Evolutionary conservation across 2,888 invertebrate species (phyloP).

Genomic region (Pyrrhopygopsis socrates): DNA sequence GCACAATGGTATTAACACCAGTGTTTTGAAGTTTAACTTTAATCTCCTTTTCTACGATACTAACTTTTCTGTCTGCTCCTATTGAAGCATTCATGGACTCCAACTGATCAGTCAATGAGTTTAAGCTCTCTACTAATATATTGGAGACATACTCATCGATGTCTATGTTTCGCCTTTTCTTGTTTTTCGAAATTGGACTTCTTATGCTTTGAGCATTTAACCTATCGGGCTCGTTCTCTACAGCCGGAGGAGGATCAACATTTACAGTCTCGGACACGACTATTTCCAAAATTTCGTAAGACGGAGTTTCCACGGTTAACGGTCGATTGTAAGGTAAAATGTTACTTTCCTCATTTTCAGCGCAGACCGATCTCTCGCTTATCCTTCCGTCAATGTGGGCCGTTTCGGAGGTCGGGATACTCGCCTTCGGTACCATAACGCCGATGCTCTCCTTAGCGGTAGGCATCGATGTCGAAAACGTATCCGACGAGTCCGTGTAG

Average conservation of each 20-base stretch:
- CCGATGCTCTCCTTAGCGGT: constrained; percentile 88
- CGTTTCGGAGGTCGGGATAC: constrained; percentile 69
- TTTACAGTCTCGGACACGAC: constrained; percentile 92
- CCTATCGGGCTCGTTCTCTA: constrained; percentile 79
- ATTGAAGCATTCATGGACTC: constrained; percentile 92
- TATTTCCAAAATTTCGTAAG: constrained; percentile 92
- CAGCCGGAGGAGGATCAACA: constrained; percentile 79
- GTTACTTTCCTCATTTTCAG: constrained; percentile 88
- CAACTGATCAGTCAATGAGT: constrained; percentile 93
- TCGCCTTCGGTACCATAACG: constrained; percentile 50
- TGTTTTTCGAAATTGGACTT: constrained; percentile 76
- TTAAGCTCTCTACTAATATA: constrained; percentile 94
- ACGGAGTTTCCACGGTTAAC: constrained; percentile 87
- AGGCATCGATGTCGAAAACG: constrained; percentile 89
- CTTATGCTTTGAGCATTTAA: constrained; percentile 67
- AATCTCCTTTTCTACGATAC: constrained; percentile 94
- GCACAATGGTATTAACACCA: constrained; percentile 93
- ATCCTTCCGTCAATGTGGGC: constrained; percentile 87
- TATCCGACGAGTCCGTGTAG: constrained; percentile 88
- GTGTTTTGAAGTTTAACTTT: constrained; percentile 94
- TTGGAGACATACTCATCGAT: constrained; percentile 94
- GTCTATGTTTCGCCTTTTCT: constrained; percentile 87
- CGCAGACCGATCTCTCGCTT: constrained; percentile 86
- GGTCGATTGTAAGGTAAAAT: constrained; percentile 88
- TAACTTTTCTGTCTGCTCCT: constrained; percentile 91